Evolutionary conservation across 2,888 invertebrate genomes (phyloP).

Genomic region (Erebia aethiops): DNA sequence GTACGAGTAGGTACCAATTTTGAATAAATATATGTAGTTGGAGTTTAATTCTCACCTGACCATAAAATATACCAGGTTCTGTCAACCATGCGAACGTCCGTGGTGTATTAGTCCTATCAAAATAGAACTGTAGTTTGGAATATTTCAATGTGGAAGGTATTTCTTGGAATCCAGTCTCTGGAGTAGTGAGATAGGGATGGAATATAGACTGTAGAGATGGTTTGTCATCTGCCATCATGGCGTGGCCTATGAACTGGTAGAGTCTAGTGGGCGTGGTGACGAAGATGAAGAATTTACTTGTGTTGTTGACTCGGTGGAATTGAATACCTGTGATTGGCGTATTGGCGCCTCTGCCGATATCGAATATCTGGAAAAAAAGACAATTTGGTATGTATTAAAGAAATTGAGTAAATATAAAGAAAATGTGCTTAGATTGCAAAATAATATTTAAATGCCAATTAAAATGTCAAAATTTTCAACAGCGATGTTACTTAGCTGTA

Average conservation of each 20-base stretch:
- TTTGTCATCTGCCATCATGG: slow-evolving; percentile 88
- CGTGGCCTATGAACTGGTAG: slow-evolving; percentile 93
- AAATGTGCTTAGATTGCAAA: too few species aligned
- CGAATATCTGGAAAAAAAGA: slow-evolving; percentile 88
- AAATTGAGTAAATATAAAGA: too few species aligned
- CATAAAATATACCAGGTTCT: slow-evolving; percentile 91
- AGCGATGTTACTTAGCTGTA: too few species aligned
- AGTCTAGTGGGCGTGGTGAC: slow-evolving; percentile 92
- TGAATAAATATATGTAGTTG: too few species aligned
- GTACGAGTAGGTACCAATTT: too few species aligned
- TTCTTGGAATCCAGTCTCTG: slow-evolving; percentile 88
- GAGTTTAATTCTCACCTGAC: slow-evolving; percentile 82
- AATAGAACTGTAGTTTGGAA: slow-evolving; percentile 91
- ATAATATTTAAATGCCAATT: too few species aligned
- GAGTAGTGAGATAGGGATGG: slow-evolving; percentile 87
- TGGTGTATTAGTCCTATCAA: slow-evolving; percentile 86
- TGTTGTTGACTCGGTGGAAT: slow-evolving; percentile 88
- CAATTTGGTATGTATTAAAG: background rate
- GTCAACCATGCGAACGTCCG: slow-evolving; percentile 94
- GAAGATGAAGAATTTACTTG: slow-evolving; percentile 90
- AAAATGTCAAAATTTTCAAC: too few species aligned
- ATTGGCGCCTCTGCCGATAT: slow-evolving; percentile 90
- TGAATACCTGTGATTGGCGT: slow-evolving; percentile 94
- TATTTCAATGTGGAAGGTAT: slow-evolving; percentile 88
- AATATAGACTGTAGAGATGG: slow-evolving; percentile 91